Percentiles rank a stretch among this genome's conserved stretches.
These are phyloP conservation scores for Siniperca scherzeri DNA, from an alignment of 2,797 vertebrate genomes.

Conservation along the genomic window DNA sequence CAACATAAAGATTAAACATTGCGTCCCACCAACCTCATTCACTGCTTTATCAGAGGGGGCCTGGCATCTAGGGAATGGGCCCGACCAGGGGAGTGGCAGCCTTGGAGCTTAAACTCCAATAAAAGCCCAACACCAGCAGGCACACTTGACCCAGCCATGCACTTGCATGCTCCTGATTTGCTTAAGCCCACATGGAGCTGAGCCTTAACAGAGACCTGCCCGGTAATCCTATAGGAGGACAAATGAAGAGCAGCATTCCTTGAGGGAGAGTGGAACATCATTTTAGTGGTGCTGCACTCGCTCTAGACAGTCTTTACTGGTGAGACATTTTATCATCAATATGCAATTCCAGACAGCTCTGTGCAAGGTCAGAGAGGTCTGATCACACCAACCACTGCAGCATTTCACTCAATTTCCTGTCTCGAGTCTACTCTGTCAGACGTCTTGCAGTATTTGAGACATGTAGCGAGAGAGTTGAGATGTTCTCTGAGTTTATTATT, in stretches of 20 bases:
- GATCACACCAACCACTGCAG: slow-evolving; percentile 5
- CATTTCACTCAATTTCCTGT: slow-evolving; percentile 37
- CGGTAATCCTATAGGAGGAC: slow-evolving; percentile 77
- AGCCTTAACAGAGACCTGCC: slow-evolving; percentile 66
- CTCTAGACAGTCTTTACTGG: slow-evolving; percentile 41
- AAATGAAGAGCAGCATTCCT: slow-evolving; percentile 78
- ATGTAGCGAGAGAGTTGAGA: slow-evolving; percentile 52
- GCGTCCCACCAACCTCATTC: slow-evolving; percentile 12
- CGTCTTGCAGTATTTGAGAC: slow-evolving; percentile 48
- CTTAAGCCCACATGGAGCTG: slow-evolving; percentile 66
- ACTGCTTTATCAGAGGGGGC: slow-evolving; percentile 30
- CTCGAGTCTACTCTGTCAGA: slow-evolving; percentile 54
- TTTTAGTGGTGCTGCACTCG: slow-evolving; percentile 32
- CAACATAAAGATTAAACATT: neutral
- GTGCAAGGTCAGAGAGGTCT: slow-evolving; percentile 50
- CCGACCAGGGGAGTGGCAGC: slow-evolving; percentile 69
- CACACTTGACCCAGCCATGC: slow-evolving; percentile 74
- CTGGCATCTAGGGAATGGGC: slow-evolving; percentile 77
- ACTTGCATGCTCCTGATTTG: slow-evolving; percentile 69
- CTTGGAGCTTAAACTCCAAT: slow-evolving; percentile 71
- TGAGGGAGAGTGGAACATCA: slow-evolving; percentile 60
- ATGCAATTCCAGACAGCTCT: slow-evolving; percentile 57
- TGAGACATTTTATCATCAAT: slow-evolving; percentile 65
- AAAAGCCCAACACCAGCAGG: slow-evolving; percentile 71
- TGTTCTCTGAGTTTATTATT: slow-evolving; percentile 76